Percentiles rank a stretch among this genome's conserved stretches.
Conservation (phyloP, 1,140 invertebrate species). For the Orchesella cincta region DNA sequence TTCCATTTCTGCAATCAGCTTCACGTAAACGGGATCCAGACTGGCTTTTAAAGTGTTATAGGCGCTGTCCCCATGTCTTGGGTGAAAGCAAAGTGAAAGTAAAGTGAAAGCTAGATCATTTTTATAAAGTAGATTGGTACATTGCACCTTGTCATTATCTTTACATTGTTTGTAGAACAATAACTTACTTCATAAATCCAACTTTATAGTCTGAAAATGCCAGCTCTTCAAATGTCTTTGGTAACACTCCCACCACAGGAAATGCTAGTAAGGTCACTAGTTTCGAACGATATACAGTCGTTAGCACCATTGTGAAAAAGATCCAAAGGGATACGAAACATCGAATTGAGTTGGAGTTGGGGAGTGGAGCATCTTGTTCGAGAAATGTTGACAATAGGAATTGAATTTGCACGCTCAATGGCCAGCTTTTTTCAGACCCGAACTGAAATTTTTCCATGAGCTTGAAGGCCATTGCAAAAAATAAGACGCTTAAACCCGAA, state of each 20-base stretch:
- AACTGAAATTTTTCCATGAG: neutral
- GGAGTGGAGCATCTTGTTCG: conserved; percentile 14
- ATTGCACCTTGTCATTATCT: too few relatives aligned
- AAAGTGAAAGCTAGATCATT: too few relatives aligned
- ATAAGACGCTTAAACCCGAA: neutral
- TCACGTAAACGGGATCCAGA: conserved; percentile 38
- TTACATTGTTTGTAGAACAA: too few relatives aligned
- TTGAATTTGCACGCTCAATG: conserved; percentile 28
- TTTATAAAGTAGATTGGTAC: too few relatives aligned
- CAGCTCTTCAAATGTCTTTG: conserved; percentile 44
- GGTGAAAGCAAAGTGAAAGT: too few relatives aligned
- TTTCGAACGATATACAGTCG: conserved; percentile 42
- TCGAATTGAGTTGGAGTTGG: neutral
- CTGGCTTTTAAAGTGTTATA: conserved; percentile 35
- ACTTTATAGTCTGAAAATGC: conserved; percentile 37
- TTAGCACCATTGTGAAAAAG: conserved; percentile 36
- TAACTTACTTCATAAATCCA: conserved; percentile 39
- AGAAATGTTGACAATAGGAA: conserved; percentile 9
- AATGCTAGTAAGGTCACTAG: conserved; percentile 38
- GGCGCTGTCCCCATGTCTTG: conserved; percentile 36
- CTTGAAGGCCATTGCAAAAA: conserved; percentile 6
- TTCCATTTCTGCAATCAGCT: conserved; percentile 37
- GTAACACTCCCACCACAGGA: conserved; percentile 23
- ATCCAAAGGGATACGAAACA: conserved; percentile 32
- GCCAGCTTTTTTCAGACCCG: conserved; percentile 10